Conservation (phyloP, 2,888 invertebrate genomes). For the Dusona sp. region DNA sequence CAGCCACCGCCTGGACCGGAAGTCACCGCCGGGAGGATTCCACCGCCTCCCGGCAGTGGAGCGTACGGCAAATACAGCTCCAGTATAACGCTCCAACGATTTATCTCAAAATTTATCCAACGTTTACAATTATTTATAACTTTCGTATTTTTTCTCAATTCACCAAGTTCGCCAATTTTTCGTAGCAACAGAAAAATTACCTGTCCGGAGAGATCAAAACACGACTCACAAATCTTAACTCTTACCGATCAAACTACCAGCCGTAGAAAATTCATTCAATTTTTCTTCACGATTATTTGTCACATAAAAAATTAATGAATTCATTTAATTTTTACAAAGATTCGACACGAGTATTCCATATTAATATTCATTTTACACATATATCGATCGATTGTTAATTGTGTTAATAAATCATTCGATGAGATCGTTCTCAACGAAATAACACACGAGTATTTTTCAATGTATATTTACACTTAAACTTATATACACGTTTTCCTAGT, state of each 20-base stretch:
- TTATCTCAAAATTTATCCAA: not conserved
- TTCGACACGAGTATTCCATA: constrained; percentile 38
- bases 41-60: constrained; percentile 84
- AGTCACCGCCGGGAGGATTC: constrained; percentile 84
- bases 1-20: constrained; percentile 78
- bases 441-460: not conserved
- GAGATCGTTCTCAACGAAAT: not conserved
- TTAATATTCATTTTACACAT: not conserved
- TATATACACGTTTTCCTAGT: constrained; percentile 1
- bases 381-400: not conserved
- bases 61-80: constrained; percentile 84
- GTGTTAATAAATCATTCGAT: not conserved
- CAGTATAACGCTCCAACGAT: constrained; percentile 77
- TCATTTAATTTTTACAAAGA: constrained; percentile 30
- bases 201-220: not conserved
- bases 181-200: not conserved
- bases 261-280: not conserved
- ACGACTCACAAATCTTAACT: not conserved
- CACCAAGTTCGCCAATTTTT: not conserved
- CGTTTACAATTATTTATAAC: not conserved
- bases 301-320: not conserved
- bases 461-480: not conserved
- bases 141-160: not conserved
- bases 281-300: not conserved
- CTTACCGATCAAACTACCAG: not conserved